Evolutionary conservation across 2,113 vertebrate species (phyloP).

Genomic region (Hyperoodon ampullatus): DNA sequence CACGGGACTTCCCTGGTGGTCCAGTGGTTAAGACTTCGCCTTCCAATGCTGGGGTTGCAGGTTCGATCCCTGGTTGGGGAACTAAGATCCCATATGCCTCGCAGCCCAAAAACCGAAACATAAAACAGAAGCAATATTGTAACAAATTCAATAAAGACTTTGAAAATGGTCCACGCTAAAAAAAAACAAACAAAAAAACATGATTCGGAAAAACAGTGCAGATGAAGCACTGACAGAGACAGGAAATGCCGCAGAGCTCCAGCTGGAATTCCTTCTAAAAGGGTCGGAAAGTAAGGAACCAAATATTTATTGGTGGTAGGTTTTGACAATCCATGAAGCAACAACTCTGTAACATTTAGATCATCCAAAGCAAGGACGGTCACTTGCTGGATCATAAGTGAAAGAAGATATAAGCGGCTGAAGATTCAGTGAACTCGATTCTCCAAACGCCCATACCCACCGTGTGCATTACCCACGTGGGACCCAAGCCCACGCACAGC

Average conservation of each 20-base stretch:
- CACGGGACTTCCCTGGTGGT: too few relatives aligned
- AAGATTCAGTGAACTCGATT: background rate
- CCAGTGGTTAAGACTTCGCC: too few relatives aligned
- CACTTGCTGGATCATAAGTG: background rate
- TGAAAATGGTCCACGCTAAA: too few relatives aligned
- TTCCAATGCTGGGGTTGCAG: too few relatives aligned
- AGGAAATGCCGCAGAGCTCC: background rate
- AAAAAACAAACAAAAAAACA: too few relatives aligned
- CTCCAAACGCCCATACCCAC: background rate
- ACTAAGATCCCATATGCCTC: too few relatives aligned
- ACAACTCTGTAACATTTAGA: background rate
- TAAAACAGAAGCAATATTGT: too few relatives aligned
- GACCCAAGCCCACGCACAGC: background rate
- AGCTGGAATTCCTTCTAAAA: background rate
- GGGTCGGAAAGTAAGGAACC: background rate
- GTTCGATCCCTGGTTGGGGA: too few relatives aligned
- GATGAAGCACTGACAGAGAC: background rate
- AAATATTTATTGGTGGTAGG: background rate
- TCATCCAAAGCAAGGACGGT: background rate
- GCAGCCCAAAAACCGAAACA: too few relatives aligned
- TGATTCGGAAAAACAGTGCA: background rate
- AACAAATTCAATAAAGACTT: too few relatives aligned
- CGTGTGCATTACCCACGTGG: background rate
- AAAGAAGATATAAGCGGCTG: background rate
- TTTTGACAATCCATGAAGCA: background rate